A percentile compares a stretch with the other conserved stretches of the same genome.
These are phyloP conservation scores for Rhimphoctona megacephalus DNA, from an alignment of 2,888 invertebrate genomes.

Conservation along the genomic window DNA sequence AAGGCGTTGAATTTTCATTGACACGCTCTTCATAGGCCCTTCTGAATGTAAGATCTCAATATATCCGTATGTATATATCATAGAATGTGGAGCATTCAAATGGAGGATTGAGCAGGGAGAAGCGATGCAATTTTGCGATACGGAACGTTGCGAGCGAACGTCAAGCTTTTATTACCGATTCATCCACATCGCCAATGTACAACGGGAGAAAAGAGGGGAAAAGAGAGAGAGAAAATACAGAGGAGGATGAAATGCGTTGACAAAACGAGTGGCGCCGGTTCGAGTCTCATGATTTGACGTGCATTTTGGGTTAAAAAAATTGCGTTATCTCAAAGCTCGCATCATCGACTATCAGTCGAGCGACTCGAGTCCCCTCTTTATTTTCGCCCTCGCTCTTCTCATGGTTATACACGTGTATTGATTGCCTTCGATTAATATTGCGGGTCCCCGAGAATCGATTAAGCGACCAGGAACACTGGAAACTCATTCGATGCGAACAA, in stretches of 20 bases:
- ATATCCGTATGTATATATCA: neutral
- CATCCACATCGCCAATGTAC: slow-evolving; percentile 69
- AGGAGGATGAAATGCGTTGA: slow-evolving; percentile 34
- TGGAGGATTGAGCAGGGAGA: slow-evolving; percentile 23
- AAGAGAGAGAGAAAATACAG: neutral
- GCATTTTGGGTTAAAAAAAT: slow-evolving; percentile 34
- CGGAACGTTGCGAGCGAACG: slow-evolving; percentile 51
- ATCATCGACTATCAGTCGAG: slow-evolving; percentile 42
- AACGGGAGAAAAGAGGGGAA: slow-evolving; percentile 36
- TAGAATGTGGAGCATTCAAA: slow-evolving; percentile 21
- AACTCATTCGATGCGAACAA: slow-evolving; percentile 51
- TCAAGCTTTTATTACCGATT: slow-evolving; percentile 76
- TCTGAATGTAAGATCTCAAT: neutral
- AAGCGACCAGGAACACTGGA: slow-evolving; percentile 49
- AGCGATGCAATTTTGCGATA: slow-evolving; percentile 73
- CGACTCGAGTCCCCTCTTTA: slow-evolving; percentile 12
- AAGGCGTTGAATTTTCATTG: neutral
- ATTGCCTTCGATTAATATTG: slow-evolving; percentile 68
- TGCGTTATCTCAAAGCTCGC: slow-evolving; percentile 22
- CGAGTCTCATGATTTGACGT: slow-evolving; percentile 40
- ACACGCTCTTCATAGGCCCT: neutral
- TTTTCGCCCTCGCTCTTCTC: slow-evolving; percentile 15
- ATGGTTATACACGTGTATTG: slow-evolving; percentile 44
- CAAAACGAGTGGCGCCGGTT: slow-evolving; percentile 64
- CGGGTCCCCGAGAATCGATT: slow-evolving; percentile 59